These are phyloP conservation scores for Lipophrys pholis DNA, from an alignment of 2,113 vertebrate genomes.

Conservation along the genomic window DNA sequence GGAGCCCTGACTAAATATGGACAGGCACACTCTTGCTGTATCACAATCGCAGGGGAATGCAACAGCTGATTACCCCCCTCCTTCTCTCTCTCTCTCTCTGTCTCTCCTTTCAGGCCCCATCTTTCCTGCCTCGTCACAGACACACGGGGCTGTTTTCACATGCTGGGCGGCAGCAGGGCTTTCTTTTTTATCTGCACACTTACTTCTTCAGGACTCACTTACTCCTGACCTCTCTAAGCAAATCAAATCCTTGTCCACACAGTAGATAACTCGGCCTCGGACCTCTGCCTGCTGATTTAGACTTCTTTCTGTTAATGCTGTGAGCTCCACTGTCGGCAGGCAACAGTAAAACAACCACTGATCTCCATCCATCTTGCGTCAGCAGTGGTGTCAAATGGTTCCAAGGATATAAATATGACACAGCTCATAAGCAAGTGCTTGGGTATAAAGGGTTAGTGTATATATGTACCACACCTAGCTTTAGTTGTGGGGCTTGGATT, in stretches of 20 bases:
- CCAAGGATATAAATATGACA: conserved; percentile 81
- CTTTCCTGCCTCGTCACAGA: conserved; percentile 60
- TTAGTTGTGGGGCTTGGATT: conserved; percentile 63
- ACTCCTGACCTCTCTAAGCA: not conserved
- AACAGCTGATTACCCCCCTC: conserved; percentile 85
- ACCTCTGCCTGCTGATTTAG: not conserved
- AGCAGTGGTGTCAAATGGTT: conserved; percentile 81
- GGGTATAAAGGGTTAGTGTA: conserved; percentile 71
- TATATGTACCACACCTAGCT: conserved; percentile 75
- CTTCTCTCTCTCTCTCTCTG: too few relatives aligned
- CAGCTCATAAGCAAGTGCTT: conserved; percentile 73
- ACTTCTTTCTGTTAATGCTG: not conserved
- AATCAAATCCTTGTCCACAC: not conserved
- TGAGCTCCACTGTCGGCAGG: not conserved
- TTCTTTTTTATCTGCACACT: not conserved
- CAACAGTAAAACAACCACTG: conserved; percentile 42
- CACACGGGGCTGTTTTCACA: conserved; percentile 28
- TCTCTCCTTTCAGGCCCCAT: conserved; percentile 16
- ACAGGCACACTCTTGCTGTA: conserved; percentile 84
- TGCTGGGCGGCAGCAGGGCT: not conserved
- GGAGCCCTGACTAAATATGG: conserved; percentile 92
- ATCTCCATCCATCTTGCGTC: conserved; percentile 70
- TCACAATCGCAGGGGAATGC: conserved; percentile 83
- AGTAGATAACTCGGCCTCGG: not conserved
- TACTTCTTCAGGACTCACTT: not conserved